Base-by-base conservation (phyloP, 1,140 invertebrate species). In the Pentalonia nigronervosa region DNA sequence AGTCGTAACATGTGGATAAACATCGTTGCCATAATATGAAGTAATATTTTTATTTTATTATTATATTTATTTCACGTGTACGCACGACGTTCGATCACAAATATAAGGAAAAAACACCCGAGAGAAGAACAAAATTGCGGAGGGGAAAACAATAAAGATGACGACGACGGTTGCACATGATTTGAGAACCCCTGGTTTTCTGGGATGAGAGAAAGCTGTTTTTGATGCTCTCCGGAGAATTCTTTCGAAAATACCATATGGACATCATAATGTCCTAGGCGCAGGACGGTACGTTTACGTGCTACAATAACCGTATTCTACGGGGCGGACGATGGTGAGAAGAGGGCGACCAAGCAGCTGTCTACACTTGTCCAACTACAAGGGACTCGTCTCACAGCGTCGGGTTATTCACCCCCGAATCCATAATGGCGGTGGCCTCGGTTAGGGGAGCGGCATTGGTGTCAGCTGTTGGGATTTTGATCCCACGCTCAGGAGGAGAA, bases 341-440 rank as follows among this genome's bases (percentile, higher is more conserved):
- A 53, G 30, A 76, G 76, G 67, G 90, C 30, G 60, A 76, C 30
- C 30, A 76, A 36, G 91, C 91, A 93, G 91, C 91, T 93, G 91
- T 83, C 86, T 86, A 93, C 91, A 93, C 91, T 93, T 93, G 91
- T 93, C 91, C 84, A 67, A 76, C n/a, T n/a, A 76, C 60, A 45
- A 84, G 81, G 81, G 91, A 56, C 81, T 47, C 67, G 76, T 23
- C 45, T n/a, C 34, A 67, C 67, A 23, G 91, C 91, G 48, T 47
- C 91, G 91, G 91, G 91, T 93, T 93, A 93, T 93, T 93, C 91
- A 93, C 91, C 91, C 91, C 81, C 41, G 45, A 93, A 81, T 56
- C 25, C 25, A 36, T 84, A 93, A 93, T 93, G 91, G 91, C 91
- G 91, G 76, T 50, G 67, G 47, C 76, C 45, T 41, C 84, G 25